Conservation (phyloP, 2,888 invertebrate species). For the Hirtodrosophila cameraria region DNA sequence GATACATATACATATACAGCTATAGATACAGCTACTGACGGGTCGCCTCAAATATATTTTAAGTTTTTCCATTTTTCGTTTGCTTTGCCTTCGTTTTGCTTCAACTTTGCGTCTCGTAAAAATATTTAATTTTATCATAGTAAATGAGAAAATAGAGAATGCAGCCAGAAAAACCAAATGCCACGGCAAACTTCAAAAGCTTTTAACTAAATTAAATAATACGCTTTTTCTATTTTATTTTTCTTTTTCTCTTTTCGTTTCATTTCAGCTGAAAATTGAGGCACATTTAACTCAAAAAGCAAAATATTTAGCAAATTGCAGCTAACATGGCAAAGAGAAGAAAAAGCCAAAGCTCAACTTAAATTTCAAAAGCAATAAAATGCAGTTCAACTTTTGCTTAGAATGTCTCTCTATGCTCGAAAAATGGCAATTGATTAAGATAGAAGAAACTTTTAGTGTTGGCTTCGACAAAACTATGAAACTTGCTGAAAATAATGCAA, state of each 20-base stretch:
- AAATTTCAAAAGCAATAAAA: background rate
- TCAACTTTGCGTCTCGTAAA: conserved; percentile 42
- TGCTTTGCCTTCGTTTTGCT: conserved; percentile 20
- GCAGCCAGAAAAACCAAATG: conserved; percentile 21
- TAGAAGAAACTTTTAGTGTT: too few relatives aligned
- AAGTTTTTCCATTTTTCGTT: conserved; percentile 57
- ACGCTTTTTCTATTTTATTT: conserved; percentile 46
- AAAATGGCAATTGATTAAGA: too few relatives aligned
- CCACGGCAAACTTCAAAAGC: conserved; percentile 60
- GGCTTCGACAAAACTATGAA: too few relatives aligned
- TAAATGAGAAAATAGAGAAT: conserved; percentile 26
- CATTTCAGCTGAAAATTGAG: conserved; percentile 1
- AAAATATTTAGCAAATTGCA: conserved; percentile 24
- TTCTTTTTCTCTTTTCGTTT: conserved; percentile 25
- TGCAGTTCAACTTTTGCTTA: too few relatives aligned
- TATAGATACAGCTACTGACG: conserved; percentile 2
- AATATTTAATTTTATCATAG: conserved; percentile 71
- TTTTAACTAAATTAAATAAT: conserved; percentile 75
- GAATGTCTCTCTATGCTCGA: too few relatives aligned
- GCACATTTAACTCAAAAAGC: conserved; percentile 2
- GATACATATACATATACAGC: conserved; percentile 1
- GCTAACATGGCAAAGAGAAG: background rate
- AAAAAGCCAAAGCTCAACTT: background rate
- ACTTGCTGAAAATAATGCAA: too few relatives aligned
- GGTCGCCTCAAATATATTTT: conserved; percentile 59